Base-by-base conservation (phyloP, 1,140 invertebrate species). In the Micrasema longulum region DNA sequence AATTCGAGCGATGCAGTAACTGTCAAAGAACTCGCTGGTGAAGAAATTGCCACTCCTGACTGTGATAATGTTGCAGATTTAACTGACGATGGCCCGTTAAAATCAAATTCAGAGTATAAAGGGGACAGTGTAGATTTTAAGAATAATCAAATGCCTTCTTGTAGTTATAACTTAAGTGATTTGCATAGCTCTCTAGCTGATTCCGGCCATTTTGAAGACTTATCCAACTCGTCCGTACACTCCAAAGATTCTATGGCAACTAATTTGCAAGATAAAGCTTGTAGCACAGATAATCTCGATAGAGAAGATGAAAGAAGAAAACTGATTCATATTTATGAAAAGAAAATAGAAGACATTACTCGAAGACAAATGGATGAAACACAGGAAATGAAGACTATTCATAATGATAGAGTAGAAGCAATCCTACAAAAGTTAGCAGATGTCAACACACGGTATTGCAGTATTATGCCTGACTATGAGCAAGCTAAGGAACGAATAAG, bases 151-250 rank as follows among this genome's bases (percentile, higher is more conserved):
- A 47, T 74, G 72, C 72, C 72, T 74, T 74, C 72, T 38, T 74
- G 72, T 68, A 74, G 72, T 43, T 71, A 50, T 38, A 67, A 67
- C 55, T 55, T 67, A 41, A 55, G 65, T 53, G 88, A 89, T 78
- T 88, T 90, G 86, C 88, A 88, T 77, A 86, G 85, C 41, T 95
- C 93, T 2, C 89, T 93, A 76, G 90, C 92, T 14, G 93, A 95
- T 82, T 95, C 93, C 2, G 93, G 93, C 7, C 92, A 94, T 82
- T 94, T 92, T 82, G 93, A 95, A 80, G 93, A 95, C 82, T 84
- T 91, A 47, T 88, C 88, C 41, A 89, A 89, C 76, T 91, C 90
- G 45, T 91, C 91, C 47, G 81, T 91, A 73, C 87, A 92, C 80
- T 92, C 91, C 31, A 92, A 92, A 81, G 91, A 92, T 75, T 91